A percentile compares a stretch with the other conserved stretches of the same genome.
Evolutionary conservation across 2,888 invertebrate genomes (phyloP).

Genomic region (Colletes collaris): DNA sequence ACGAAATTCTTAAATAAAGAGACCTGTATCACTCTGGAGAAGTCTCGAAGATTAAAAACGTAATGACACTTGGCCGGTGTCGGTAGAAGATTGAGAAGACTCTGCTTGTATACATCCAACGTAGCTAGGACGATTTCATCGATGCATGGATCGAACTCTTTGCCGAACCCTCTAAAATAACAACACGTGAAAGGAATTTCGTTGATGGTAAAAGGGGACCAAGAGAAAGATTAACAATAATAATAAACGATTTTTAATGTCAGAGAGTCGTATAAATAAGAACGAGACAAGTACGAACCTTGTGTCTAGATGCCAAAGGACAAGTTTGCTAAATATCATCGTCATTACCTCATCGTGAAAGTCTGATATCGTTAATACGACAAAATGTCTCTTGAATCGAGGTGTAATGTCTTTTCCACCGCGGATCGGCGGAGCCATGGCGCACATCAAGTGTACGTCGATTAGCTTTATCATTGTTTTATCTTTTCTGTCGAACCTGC

Average conservation of each 20-base stretch:
- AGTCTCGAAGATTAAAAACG: slow-evolving; percentile 96
- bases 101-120: slow-evolving; percentile 93
- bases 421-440: slow-evolving; percentile 92
- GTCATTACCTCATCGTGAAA: slow-evolving; percentile 93
- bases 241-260: no score
- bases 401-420: slow-evolving; percentile 93
- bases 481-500: slow-evolving; percentile 90
- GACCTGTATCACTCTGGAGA: slow-evolving; percentile 95
- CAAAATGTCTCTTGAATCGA: slow-evolving; percentile 94
- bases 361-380: slow-evolving; percentile 93
- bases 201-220: no score
- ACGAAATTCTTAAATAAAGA: slow-evolving; percentile 28
- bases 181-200: no score
- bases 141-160: slow-evolving; percentile 96
- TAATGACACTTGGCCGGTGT: slow-evolving; percentile 98
- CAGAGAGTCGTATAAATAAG: neutral
- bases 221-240: no score
- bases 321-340: slow-evolving; percentile 94
- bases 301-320: slow-evolving; percentile 98
- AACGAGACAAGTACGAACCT: slow-evolving; percentile 84
- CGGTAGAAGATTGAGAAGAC: slow-evolving; percentile 92
- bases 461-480: slow-evolving; percentile 90
- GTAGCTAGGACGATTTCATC: slow-evolving; percentile 95
- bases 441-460: slow-evolving; percentile 91
- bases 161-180: slow-evolving; percentile 89